Percentiles rank a stretch among this genome's conserved stretches.
phyloP scores from a whole-genome alignment of 2,113 vertebrate species.

The Phoxinus phoxinus region DNA sequence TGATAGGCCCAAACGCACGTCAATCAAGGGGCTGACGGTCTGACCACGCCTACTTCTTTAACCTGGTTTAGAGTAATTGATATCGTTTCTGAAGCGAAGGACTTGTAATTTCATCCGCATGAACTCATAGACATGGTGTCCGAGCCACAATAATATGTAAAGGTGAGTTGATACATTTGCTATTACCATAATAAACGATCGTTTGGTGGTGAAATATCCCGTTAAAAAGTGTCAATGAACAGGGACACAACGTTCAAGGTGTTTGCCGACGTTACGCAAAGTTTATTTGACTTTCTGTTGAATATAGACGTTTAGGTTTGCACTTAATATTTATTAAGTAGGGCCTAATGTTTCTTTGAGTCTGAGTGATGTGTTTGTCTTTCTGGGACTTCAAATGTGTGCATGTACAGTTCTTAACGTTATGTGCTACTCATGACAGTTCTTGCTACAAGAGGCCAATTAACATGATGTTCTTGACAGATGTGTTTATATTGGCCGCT shows the following conservation, averaged over 20 bases:
- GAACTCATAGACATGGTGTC: not conserved
- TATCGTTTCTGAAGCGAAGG: conserved; percentile 47
- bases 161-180: conserved; percentile 68
- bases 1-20: not conserved
- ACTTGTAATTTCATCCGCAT: conserved; percentile 23
- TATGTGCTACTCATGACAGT: no score
- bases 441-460: not conserved
- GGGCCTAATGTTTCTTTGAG: not conserved
- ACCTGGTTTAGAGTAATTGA: conserved; percentile 69
- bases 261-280: conserved; percentile 33
- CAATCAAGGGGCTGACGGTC: conserved; percentile 34
- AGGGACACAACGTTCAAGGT: conserved; percentile 47
- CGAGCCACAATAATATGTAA: not conserved
- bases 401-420: no score
- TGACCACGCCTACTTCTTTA: conserved; percentile 63
- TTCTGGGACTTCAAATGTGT: not conserved
- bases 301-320: not conserved
- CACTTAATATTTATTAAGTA: not conserved
- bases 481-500: not conserved
- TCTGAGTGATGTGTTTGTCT: not conserved
- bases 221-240: not conserved
- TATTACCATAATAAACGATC: not conserved
- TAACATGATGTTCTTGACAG: not conserved
- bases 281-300: not conserved
- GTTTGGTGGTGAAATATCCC: not conserved